Base-by-base conservation (phyloP, 37 sponge, comb jelly and placozoan genomes). In the Oopsacas minuta region DNA sequence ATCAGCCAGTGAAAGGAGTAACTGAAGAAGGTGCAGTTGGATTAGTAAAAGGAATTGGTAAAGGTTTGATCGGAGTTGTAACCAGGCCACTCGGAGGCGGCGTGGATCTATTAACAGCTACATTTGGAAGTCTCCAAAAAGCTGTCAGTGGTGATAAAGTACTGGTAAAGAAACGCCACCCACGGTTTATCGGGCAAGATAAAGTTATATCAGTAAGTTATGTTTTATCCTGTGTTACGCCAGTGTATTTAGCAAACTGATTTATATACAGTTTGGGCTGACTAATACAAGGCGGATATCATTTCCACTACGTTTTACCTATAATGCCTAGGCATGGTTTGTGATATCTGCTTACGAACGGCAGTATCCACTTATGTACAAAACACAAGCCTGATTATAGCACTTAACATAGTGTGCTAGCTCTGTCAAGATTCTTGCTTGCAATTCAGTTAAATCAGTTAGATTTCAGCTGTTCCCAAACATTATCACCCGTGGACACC, bases 1-100 rank as follows among this genome's bases (percentile, higher is more conserved):
- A 5, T 61, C 75, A 61, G 75, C 75, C 75, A 25, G 75, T 61
- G 22, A 10, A n/a, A 93, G 93, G 93, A 34, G 61, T 85, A 10
- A 90, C 89, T 82, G 86, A 93, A 82, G 94, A 91, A 81, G 94
- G 94, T 36, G 94, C 91, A 39, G 83, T 91, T 15, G 94, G 94
- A 37, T 52, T 93, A 1, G 81, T 90, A 36, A 93, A 93, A 81
- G 94, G 94, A 36, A 89, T 88, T 52, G 94, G 94, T 0, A 52
- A 75, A 38, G 94, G 94, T 39, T 83, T 91, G 81, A 91, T 91
- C 30, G 94, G 94, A 0, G 82, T 93, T 3, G 81, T 93, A 0
- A 85, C 90, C 23, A 86, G 89, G 49, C 94, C 94, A 23, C 85
- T 92, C 30, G 94, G 94, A 37, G 94, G 94, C 1, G 85, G 91